Base-by-base conservation (phyloP, 2,888 invertebrate genomes). In the Plutella xylostella region DNA sequence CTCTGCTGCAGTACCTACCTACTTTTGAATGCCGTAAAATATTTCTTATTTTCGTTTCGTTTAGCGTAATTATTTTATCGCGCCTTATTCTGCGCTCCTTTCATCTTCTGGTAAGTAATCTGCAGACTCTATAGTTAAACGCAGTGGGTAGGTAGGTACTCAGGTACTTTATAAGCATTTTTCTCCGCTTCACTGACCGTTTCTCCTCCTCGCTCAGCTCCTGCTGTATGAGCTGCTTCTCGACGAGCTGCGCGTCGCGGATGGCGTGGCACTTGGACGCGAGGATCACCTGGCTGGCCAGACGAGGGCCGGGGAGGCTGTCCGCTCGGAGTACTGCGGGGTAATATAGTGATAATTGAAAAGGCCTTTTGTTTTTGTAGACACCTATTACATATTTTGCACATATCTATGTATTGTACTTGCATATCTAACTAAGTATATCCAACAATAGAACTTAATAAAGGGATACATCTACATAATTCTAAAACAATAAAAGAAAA, bases 211-310 rank as follows among this genome's bases (percentile, higher is more conserved):
- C 86, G 21, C 78, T 76, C 1, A 87, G 51, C 50, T 88, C 87
- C 56, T 83, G 85, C 61, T 85, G 77, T 38, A 88, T 85, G 22
- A 88, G 65, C 43, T 85, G 71, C 48, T 86, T 88, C 68, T 92
- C 92, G 1, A 86, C 86, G 48, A 94, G 87, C 77, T 95, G 94
- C 0, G 93, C 93, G 65, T 94, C 92, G 15, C 94, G 79, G 39
- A 95, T 92, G 0, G 93, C 92, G 60, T 92, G 89, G 55, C 94
- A 94, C 68, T 95, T 94, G 17, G 92, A 92, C 14, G 92, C 92
- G 11, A 94, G 72, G 56, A 95, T 92, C 50, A 94, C 85, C 47
- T 89, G 87, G 69, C 93, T 94, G 50, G 92, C 91, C 19, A 84
- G 61, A 0, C 79, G 66, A 0, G 85, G 83, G 0, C 84, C 85